Base-by-base conservation (phyloP, 2,113 vertebrate genomes). In the Oncorhynchus mykiss region DNA sequence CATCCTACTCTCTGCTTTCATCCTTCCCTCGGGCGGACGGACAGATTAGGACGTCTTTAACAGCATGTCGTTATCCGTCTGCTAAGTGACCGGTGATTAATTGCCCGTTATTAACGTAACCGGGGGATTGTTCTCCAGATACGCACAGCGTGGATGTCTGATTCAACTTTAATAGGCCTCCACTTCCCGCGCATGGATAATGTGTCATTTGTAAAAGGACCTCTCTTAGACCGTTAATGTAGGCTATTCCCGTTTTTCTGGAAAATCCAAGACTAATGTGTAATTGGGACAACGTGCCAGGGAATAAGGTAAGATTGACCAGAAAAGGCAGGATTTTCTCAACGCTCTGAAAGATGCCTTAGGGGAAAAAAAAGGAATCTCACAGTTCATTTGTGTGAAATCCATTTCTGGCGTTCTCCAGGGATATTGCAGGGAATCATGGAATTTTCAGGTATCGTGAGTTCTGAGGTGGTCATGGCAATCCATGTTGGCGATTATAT, bases 81-180 rank as follows among this genome's bases (percentile, higher is more conserved):
- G 57, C 85, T 91, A 91, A 92, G 88, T 88, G 88, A 92, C 89
- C 89, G 80, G 86, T 91, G 91, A 93, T 93, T 92, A 91, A 93
- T 92, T 85, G 87, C 84, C 75, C 84, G 79, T 92, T 93, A 93
- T 92, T 93, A 91, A 88, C 86, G 86, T 83, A 88, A 88, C 82
- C 78, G 83, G 29, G 86, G 54, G 87, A 92, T 91, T 90, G 84
- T 89, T 91, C 88, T 89, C 85, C 73, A 18, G 89, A 93, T 90
- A 92, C 82, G 79, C 79, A 67, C 83, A 82, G 76, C 85, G 75
- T 88, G 72, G 82, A 91, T 85, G 82, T 90, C 82, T 86, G 87
- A 92, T 90, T 91, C 77, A 34, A 81, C 82, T 88, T 89, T 92
- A 93, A 94, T 93, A 85, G 88, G 86, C 16, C 51, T 54, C 88